Conservation (phyloP, 1,140 invertebrate species). For the Drosophila aff. region DNA sequence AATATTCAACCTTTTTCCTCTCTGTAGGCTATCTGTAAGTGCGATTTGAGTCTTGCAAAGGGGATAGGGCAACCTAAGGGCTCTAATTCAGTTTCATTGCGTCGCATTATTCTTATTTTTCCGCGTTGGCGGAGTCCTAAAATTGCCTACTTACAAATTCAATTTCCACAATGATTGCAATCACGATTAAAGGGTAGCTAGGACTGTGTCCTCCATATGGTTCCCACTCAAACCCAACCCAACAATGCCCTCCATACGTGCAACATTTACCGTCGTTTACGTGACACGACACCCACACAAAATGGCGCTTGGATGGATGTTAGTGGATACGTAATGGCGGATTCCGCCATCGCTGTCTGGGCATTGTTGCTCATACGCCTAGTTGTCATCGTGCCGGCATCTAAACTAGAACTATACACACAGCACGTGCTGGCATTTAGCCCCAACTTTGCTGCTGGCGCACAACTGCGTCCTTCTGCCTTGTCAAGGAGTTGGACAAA, state of each 20-base stretch:
- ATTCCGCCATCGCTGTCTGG: slow-evolving; percentile 10
- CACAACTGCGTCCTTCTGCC: slow-evolving; percentile 46
- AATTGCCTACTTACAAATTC: slow-evolving; percentile 80
- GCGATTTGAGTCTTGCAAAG: neutral
- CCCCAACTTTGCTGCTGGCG: slow-evolving; percentile 36
- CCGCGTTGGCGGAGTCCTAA: slow-evolving; percentile 35
- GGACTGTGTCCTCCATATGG: slow-evolving; percentile 41
- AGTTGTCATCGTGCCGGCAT: slow-evolving; percentile 47
- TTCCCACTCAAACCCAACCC: slow-evolving; percentile 1
- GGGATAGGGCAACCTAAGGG: slow-evolving; percentile 4
- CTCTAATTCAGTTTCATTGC: slow-evolving; percentile 70
- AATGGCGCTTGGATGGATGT: slow-evolving; percentile 12
- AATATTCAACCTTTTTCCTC: neutral
- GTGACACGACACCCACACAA: slow-evolving; percentile 66
- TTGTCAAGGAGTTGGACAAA: slow-evolving; percentile 69
- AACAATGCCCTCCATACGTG: slow-evolving; percentile 60
- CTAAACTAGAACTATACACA: slow-evolving; percentile 46
- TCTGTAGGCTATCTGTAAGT: neutral
- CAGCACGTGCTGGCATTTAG: slow-evolving; percentile 69
- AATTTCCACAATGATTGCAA: slow-evolving; percentile 80
- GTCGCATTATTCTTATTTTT: slow-evolving; percentile 71
- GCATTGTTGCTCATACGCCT: slow-evolving; percentile 58
- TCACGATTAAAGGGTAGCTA: slow-evolving; percentile 56
- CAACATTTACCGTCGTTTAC: slow-evolving; percentile 73
- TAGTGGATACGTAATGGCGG: slow-evolving; percentile 4